These are phyloP conservation scores for Drosophila lini DNA, from an alignment of 1,140 invertebrate genomes.

Conservation along the genomic window DNA sequence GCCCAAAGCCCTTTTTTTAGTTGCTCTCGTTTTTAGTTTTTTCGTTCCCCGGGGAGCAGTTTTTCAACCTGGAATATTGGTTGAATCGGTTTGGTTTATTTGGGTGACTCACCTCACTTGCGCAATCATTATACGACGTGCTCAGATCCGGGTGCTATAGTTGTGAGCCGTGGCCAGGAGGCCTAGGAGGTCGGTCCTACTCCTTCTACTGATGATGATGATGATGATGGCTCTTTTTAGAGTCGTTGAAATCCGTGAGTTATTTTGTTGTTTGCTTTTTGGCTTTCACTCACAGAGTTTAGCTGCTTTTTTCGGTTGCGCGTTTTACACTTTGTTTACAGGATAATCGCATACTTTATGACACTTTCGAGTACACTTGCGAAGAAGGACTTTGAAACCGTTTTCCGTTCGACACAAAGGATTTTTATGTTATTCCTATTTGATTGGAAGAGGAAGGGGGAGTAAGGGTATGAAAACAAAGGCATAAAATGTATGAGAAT, in stretches of 20 bases:
- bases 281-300: conserved; percentile 6
- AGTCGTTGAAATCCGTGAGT: conserved; percentile 61
- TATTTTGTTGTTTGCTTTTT: conserved; percentile 33
- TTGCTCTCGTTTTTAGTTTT: conserved; percentile 3
- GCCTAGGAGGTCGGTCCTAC: conserved; percentile 1
- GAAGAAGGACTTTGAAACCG: conserved; percentile 56
- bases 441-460: conserved; percentile 7
- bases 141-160: conserved; percentile 62
- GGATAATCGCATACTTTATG: conserved; percentile 81
- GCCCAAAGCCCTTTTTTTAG: conserved; percentile 13
- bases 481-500: conserved; percentile 46
- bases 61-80: not conserved
- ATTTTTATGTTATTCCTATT: conserved; percentile 44
- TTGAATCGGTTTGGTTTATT: not conserved
- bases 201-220: not conserved
- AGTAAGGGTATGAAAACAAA: conserved; percentile 27
- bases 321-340: conserved; percentile 83
- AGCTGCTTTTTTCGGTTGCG: conserved; percentile 20
- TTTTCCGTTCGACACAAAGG: conserved; percentile 50
- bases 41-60: conserved; percentile 19
- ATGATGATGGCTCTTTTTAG: not conserved
- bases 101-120: conserved; percentile 67
- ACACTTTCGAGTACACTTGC: conserved; percentile 65
- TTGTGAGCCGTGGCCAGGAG: conserved; percentile 2
- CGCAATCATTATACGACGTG: conserved; percentile 67